Evolutionary conservation across 2,888 invertebrate genomes (phyloP), one percentile per base, ranked within the genome.

Genomic region (Aspidapion aeneum): DNA sequence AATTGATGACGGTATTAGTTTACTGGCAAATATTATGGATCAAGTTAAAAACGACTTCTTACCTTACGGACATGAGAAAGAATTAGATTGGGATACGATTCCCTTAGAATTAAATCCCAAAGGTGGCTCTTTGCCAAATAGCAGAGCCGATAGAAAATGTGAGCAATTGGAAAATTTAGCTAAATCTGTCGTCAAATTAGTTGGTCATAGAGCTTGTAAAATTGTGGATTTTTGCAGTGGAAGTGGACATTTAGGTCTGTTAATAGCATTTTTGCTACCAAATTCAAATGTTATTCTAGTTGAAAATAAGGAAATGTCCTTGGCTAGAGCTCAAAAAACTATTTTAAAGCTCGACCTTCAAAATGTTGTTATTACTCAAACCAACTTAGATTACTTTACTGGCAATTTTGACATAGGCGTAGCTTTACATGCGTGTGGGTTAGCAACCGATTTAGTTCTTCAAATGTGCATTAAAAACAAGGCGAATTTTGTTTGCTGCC

Each of bases 171-270:
- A 94, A 78, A 96, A 92, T 77, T 82, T 97, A 70, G 87, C 88
- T 18, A 86, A 88, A 72, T 90, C 93, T 22, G 90, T 91, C 0
- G 76, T 90, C n/a, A 84, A 85, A 61, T 79, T 95, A 62, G 90
- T 91, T 0, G 63, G 63, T 35, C 59, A 65, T 12, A 69, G 72
- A 20, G 60, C 51, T 0, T 86, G 92, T 72, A 80, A 84, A 17
- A 91, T 97, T 70, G 92, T 97, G 0, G 97, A 98, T 78, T 97
- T 97, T 79, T 97, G 97, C 77, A 91, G 94, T 73, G 97, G 97
- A 1, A 91, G 94, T 72, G 97, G 97, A 0, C 96, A 97, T 80
- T 82, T 97, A 63, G 97, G 96, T 0, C 90, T 97, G 66, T 78
- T 96, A 2, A 75, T 96, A 20, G 96, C 96, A 0, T 82, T 89